Base-by-base conservation (phyloP, 1,140 invertebrate genomes). In the Macrosteles quadrilineatus region DNA sequence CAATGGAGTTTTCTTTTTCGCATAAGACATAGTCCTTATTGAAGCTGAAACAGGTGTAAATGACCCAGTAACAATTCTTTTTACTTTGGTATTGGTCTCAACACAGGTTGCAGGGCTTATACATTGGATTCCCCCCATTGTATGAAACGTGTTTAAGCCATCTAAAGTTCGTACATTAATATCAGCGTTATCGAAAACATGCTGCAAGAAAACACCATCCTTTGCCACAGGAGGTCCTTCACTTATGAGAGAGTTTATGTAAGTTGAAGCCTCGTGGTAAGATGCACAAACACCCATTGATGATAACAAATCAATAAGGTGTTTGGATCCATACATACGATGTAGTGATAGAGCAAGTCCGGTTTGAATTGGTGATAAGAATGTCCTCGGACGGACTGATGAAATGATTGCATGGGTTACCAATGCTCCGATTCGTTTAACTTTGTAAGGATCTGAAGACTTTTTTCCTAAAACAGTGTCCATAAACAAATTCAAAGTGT, bases 321-420 rank as follows among this genome's bases (percentile, higher is more conserved):
- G 21, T 66, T 66, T 66, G 17, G 64, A 66, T 66, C 64, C 64
- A 66, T 45, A 66, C 64, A 66, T 66, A 47, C 64, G 64, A 66
- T 43, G 64, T n/a, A 66, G 64, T 45, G 64, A 45, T 32, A 66
- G 27, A 66, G 64, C 2, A 43, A 66, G 29, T 47, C 64, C 36
- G 29, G n/a, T 25, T 45, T 40, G 19, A 66, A 66, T n/a, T 45
- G 32, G 32, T n/a, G 64, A 66, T 40, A 66, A 14, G 40, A 66
- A 66, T 4, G 32, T n/a, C 29, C 64, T 66, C n/a, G 64, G 64
- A 19, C 64, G 30, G 23, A 66, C 27, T 43, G 29, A 17, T n/a
- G 21, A 66, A 45, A 66, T 30, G 19, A 66, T 66, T 40, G 64
- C 32, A 40, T 43, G 64, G 32, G n/a, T 66, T 6, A 66, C 40